phyloP scores from a whole-genome alignment of 2,113 vertebrate species.

The Otis tarda region DNA sequence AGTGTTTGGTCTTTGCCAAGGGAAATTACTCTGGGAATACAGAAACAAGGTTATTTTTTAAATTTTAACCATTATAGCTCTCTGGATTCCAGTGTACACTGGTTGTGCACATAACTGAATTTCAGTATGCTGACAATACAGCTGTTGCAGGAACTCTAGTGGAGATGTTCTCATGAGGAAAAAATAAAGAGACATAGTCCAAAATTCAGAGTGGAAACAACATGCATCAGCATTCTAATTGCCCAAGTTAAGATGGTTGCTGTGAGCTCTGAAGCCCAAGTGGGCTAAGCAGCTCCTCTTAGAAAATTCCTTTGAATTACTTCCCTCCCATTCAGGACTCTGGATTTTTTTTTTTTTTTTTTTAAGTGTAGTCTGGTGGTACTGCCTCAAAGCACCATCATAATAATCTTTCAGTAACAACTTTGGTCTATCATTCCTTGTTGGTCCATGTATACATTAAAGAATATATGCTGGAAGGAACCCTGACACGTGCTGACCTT shows the following conservation, averaged over 20 bases:
- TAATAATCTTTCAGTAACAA: neutral
- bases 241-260: neutral
- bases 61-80: neutral
- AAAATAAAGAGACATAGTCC: neutral
- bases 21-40: neutral
- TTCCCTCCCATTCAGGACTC: neutral
- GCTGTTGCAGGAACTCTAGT: neutral
- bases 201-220: neutral
- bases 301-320: neutral
- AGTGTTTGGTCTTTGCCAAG: neutral
- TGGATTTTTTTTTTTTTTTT: neutral
- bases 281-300: neutral
- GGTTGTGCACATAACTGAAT: neutral
- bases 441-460: neutral
- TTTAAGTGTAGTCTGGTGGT: neutral
- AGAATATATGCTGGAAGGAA: neutral
- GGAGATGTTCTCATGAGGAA: neutral
- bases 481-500: neutral
- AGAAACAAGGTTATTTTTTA: neutral
- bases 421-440: fast-evolving
- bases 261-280: neutral
- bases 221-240: neutral
- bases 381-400: neutral
- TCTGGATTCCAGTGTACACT: neutral
- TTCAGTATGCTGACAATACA: neutral